Base-by-base conservation (phyloP, 2,888 invertebrate species). In the Lapara coniferarum region DNA sequence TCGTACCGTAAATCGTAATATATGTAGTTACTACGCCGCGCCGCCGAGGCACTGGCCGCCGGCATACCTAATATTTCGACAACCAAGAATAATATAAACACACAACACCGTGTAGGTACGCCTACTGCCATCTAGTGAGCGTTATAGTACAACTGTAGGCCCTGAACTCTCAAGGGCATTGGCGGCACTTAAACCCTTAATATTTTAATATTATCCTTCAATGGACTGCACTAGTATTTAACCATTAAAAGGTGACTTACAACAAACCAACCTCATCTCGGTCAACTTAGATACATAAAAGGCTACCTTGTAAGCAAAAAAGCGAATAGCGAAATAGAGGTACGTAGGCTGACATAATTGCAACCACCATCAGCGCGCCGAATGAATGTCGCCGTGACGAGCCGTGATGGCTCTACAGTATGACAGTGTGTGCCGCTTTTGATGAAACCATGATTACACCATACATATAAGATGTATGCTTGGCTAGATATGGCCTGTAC, bases 401-500 rank as follows among this genome's bases (percentile, higher is more conserved):
- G 89, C 87, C 80, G 80, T 87, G 89, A 89, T 87, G 87, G 85
- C 81, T 81, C 79, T 72, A 76, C 79, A 81, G 77, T 75, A 76
- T 77, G 78, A 81, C 80, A 80, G 79, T 81, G 79, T 84, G 84
- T 80, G 80, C 79, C 86, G 86, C 89, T 91, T 91, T 91, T 90
- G 90, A 90, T 89, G 89, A 88, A 88, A 89, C 91, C 89, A 87
- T 90, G 90, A 91, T 91, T 90, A 90, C 89, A 83, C 85, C 85
- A 80, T 84, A 87, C 86, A 89, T 85, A 85, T 78, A 80, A 78
- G 76, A 69, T 30, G 5, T 10, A 37, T 12, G 25, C 25, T 16
- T 46, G 37, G 16, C 68, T 69, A 46, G 68, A 69, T 53, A 44
- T 52, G 69, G 30, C 55, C 52, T 19, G 53, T 52, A 51, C 2